Evolutionary conservation across 2,797 vertebrate genomes (phyloP).

Genomic region (Hemitrygon akajei): DNA sequence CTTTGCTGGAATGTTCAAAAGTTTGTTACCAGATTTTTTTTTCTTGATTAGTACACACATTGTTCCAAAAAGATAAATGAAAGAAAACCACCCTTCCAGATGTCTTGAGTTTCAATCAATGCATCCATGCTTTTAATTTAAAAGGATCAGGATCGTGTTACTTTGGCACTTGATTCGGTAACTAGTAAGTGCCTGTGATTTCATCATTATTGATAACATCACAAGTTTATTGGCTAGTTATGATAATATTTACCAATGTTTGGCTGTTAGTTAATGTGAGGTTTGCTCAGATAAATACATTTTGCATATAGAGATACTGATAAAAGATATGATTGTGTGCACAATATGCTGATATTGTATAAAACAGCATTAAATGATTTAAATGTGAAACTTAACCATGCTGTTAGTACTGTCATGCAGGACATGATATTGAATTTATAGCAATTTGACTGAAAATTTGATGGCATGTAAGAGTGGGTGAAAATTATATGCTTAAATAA

Average conservation of each 20-base stretch:
- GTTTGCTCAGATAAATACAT: neutral
- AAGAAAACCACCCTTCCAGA: neutral
- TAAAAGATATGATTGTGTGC: neutral
- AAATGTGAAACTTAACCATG: slow-evolving; percentile 20
- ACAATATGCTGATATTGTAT: neutral
- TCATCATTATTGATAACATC: neutral
- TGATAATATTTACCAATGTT: neutral
- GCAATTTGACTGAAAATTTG: slow-evolving; percentile 15
- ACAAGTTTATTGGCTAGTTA: neutral
- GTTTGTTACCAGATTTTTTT: no score
- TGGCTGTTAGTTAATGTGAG: slow-evolving; percentile 15
- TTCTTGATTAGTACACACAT: neutral
- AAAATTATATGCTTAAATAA: slow-evolving; percentile 60
- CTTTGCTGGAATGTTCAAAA: neutral
- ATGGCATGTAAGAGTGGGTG: slow-evolving; percentile 55
- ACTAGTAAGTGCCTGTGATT: neutral
- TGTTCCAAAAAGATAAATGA: neutral
- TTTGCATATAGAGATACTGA: neutral
- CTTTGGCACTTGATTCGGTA: neutral
- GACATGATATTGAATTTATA: slow-evolving; percentile 5
- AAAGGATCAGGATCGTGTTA: neutral
- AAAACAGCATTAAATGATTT: neutral
- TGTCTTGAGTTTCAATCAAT: neutral
- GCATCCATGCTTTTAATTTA: neutral
- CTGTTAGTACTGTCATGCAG: slow-evolving; percentile 27